Conservation (phyloP, 2,888 invertebrate species). For the Mythimna pallens region DNA sequence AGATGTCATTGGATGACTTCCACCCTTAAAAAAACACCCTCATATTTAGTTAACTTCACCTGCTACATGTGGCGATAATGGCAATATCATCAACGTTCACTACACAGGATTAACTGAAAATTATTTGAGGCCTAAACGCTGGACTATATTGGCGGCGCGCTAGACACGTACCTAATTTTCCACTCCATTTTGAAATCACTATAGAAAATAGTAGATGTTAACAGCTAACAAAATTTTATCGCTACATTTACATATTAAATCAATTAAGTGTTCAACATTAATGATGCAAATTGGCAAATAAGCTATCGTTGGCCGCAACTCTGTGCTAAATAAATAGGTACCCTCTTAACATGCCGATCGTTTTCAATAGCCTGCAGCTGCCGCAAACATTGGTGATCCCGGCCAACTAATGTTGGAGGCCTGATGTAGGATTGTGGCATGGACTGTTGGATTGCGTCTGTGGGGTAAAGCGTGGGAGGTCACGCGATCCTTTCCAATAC, state of each 20-base stretch:
- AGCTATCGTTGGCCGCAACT: slow-evolving; percentile 80
- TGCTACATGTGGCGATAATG: background rate
- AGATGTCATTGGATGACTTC: too few relatives aligned
- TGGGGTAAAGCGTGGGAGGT: slow-evolving; percentile 1
- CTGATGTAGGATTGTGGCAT: slow-evolving; percentile 44
- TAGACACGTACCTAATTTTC: slow-evolving; percentile 30
- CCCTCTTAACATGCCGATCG: slow-evolving; percentile 73
- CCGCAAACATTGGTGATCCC: slow-evolving; percentile 70
- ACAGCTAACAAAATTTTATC: slow-evolving; percentile 72
- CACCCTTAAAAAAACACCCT: too few relatives aligned
- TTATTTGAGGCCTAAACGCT: slow-evolving; percentile 7
- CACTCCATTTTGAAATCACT: slow-evolving; percentile 29
- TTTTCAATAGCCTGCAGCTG: slow-evolving; percentile 77
- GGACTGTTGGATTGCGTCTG: slow-evolving; percentile 16
- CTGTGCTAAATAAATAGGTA: slow-evolving; percentile 80
- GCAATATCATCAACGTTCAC: slow-evolving; percentile 1
- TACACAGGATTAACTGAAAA: background rate
- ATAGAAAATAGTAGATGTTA: slow-evolving; percentile 47
- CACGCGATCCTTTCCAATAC: slow-evolving; percentile 6
- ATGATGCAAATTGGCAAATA: slow-evolving; percentile 88
- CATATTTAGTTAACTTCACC: too few relatives aligned
- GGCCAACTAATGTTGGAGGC: slow-evolving; percentile 42
- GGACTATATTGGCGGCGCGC: background rate
- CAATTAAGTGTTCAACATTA: slow-evolving; percentile 83
- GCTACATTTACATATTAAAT: slow-evolving; percentile 83